phyloP scores from a whole-genome alignment of 2,888 invertebrate species.

The Gymnocheta viridis region DNA sequence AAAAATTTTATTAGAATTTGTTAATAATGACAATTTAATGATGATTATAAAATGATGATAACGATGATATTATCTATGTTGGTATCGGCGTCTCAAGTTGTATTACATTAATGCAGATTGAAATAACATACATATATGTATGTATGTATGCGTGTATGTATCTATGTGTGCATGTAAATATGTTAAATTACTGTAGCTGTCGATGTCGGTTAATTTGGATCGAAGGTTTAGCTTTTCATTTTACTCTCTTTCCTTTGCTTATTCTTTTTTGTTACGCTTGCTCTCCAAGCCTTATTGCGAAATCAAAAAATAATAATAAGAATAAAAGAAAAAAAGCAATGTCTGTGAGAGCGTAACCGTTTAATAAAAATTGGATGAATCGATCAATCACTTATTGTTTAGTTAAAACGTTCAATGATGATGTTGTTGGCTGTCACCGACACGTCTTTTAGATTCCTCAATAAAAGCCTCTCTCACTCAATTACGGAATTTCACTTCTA shows the following conservation, averaged over 20 bases:
- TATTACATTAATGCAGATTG: neutral
- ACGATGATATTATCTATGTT: neutral
- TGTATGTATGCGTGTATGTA: neutral
- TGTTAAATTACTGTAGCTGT: neutral
- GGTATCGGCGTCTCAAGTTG: neutral
- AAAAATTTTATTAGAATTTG: slow-evolving; percentile 18
- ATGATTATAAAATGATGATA: slow-evolving; percentile 8
- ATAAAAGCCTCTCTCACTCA: neutral
- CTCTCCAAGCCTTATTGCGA: neutral
- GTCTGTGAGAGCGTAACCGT: neutral
- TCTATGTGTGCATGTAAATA: neutral
- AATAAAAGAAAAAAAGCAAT: too few relatives aligned
- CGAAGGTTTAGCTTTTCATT: neutral
- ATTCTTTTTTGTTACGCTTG: neutral
- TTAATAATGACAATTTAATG: slow-evolving; percentile 29
- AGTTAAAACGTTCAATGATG: neutral
- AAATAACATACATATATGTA: too few relatives aligned
- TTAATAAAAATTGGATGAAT: neutral
- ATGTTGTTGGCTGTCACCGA: slow-evolving; percentile 29
- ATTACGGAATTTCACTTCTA: neutral
- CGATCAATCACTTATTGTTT: neutral
- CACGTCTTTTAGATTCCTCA: slow-evolving; percentile 4
- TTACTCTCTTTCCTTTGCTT: neutral
- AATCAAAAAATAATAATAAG: neutral
- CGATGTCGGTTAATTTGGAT: neutral